Percentiles rank a stretch among this genome's conserved stretches.
These are phyloP conservation scores for Drosophila suboccidentalis DNA, from an alignment of 2,888 invertebrate species.

Conservation along the genomic window DNA sequence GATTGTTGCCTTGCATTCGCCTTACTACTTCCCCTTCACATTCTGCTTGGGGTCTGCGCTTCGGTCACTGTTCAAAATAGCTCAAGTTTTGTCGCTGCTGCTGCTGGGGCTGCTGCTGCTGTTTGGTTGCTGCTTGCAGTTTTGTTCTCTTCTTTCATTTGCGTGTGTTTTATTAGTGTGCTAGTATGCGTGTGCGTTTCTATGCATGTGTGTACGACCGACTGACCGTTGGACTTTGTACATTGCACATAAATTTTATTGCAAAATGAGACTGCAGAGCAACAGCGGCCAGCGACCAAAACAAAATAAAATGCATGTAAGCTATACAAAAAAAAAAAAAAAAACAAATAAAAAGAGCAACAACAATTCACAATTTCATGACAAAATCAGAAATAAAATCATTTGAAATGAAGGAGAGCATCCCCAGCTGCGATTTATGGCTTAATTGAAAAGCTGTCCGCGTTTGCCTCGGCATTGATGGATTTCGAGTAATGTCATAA, in stretches of 20 bases:
- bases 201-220: constrained; percentile 57
- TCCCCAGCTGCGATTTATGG: constrained; percentile 40
- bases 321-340: constrained; percentile 7
- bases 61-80: constrained; percentile 61
- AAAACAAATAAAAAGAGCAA: constrained; percentile 39
- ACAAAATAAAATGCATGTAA: constrained; percentile 50
- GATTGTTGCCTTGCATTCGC: constrained; percentile 23
- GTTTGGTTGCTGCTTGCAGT: constrained; percentile 27
- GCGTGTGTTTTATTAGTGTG: constrained; percentile 33
- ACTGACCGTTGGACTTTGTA: constrained; percentile 79
- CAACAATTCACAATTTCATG: constrained; percentile 17
- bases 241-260: constrained; percentile 77
- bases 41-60: constrained; percentile 41
- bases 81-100: constrained; percentile 37
- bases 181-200: constrained; percentile 15
- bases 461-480: constrained; percentile 49
- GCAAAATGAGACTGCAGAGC: constrained; percentile 52
- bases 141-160: constrained; percentile 52
- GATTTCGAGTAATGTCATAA: constrained; percentile 26
- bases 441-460: constrained; percentile 44
- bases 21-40: constrained; percentile 33
- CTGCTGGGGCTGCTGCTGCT: constrained; percentile 14
- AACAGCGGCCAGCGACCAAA: constrained; percentile 35
- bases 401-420: constrained; percentile 33
- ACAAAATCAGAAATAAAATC: constrained; percentile 13